These are phyloP conservation scores for Myripristis jacobus DNA, from an alignment of 2,797 vertebrate genomes.

Conservation along the genomic window DNA sequence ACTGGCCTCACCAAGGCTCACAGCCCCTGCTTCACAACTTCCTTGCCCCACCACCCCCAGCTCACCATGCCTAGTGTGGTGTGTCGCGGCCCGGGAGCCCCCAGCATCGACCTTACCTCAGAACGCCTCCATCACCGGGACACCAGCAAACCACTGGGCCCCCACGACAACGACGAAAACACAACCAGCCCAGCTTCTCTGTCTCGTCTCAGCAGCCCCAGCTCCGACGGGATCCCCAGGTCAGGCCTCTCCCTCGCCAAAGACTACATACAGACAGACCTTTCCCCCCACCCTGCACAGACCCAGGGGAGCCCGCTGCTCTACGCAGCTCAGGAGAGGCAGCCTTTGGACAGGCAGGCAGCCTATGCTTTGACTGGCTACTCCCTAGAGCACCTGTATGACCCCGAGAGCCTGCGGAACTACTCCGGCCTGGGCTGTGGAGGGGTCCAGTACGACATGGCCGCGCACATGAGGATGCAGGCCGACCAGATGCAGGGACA, in stretches of 20 bases:
- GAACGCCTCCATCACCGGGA: slow-evolving; percentile 89
- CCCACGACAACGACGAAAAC: slow-evolving; percentile 89
- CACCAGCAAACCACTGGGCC: slow-evolving; percentile 85
- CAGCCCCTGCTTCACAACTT: slow-evolving; percentile 85
- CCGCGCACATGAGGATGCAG: slow-evolving; percentile 94
- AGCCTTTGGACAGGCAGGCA: slow-evolving; percentile 92
- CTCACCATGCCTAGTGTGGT: slow-evolving; percentile 86
- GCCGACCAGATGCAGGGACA: slow-evolving; percentile 93
- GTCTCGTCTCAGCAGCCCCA: slow-evolving; percentile 93
- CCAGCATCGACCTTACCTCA: slow-evolving; percentile 80
- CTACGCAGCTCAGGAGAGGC: slow-evolving; percentile 88
- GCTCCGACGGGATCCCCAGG: slow-evolving; percentile 90
- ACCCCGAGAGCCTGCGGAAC: slow-evolving; percentile 90
- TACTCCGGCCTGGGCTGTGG: slow-evolving; percentile 91
- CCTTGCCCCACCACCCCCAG: slow-evolving; percentile 87
- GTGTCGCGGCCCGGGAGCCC: slow-evolving; percentile 84
- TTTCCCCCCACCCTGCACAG: slow-evolving; percentile 88
- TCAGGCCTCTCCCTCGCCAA: slow-evolving; percentile 81
- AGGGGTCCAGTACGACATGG: slow-evolving; percentile 92
- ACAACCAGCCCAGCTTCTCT: slow-evolving; percentile 85
- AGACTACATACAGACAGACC: slow-evolving; percentile 91
- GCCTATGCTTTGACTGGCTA: slow-evolving; percentile 93
- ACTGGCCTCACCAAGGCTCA: slow-evolving; percentile 89
- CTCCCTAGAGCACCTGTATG: slow-evolving; percentile 94
- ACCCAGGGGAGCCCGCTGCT: slow-evolving; percentile 88